Percentiles rank a stretch among this genome's conserved stretches.
phyloP scores from a whole-genome alignment of 1,140 invertebrate genomes.

The Uloborus diversus region DNA sequence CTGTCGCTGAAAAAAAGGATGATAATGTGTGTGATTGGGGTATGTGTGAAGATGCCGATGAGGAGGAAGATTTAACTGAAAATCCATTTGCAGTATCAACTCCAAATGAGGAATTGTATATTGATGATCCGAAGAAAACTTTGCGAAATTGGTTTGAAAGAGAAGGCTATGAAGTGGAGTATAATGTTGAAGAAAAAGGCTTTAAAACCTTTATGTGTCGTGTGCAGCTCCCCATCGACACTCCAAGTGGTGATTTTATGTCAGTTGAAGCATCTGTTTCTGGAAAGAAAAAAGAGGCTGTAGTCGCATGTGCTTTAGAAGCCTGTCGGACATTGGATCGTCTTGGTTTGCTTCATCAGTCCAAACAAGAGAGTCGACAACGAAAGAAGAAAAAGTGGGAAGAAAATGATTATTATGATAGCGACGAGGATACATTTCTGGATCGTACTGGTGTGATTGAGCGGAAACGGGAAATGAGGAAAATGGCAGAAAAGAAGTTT shows the following conservation, averaged over 20 bases:
- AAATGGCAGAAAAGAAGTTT: slow-evolving; percentile 73
- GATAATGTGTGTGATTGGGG: slow-evolving; percentile 88
- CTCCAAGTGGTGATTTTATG: slow-evolving; percentile 76
- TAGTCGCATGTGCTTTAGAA: slow-evolving; percentile 91
- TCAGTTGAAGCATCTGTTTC: slow-evolving; percentile 85
- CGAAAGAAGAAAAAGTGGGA: slow-evolving; percentile 81
- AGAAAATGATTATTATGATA: slow-evolving; percentile 93
- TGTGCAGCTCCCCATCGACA: slow-evolving; percentile 81
- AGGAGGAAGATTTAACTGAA: slow-evolving; percentile 78
- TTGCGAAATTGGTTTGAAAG: slow-evolving; percentile 93
- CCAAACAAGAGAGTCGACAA: slow-evolving; percentile 77
- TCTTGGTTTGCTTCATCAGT: slow-evolving; percentile 79
- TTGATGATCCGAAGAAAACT: slow-evolving; percentile 95
- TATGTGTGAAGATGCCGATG: slow-evolving; percentile 84
- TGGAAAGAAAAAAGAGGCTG: slow-evolving; percentile 94
- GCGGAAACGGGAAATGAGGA: slow-evolving; percentile 82
- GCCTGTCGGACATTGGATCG: slow-evolving; percentile 91
- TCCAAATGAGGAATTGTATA: slow-evolving; percentile 84
- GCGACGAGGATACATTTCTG: slow-evolving; percentile 96
- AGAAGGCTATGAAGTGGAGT: slow-evolving; percentile 87
- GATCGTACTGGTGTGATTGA: slow-evolving; percentile 94
- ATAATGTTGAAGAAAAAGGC: slow-evolving; percentile 83
- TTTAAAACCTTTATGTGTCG: slow-evolving; percentile 78
- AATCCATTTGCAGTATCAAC: slow-evolving; percentile 79
- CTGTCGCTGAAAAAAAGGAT: slow-evolving; percentile 64